Conservation (phyloP, 2,113 vertebrate genomes). For the Trinectes maculatus region DNA sequence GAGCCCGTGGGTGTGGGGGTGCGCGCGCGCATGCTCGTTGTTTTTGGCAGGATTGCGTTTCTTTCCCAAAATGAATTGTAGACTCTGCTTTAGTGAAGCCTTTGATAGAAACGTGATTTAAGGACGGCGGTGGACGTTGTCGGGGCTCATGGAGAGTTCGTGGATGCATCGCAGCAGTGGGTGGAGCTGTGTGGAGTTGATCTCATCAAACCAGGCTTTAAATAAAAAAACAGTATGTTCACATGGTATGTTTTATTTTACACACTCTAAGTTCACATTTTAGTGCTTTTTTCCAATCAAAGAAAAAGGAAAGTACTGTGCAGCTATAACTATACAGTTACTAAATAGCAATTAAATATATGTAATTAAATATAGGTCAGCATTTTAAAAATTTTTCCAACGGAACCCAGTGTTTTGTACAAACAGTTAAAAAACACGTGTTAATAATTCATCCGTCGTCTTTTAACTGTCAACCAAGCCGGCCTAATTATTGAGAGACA, state of each 20-base stretch:
- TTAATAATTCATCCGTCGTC: constrained; percentile 38
- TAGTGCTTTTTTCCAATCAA: neutral
- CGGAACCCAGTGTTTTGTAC: constrained; percentile 1
- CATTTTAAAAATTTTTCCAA: neutral
- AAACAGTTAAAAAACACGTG: constrained; percentile 8
- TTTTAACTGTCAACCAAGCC: constrained; percentile 25
- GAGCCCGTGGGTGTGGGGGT: too few relatives aligned
- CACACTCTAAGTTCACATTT: constrained; percentile 25
- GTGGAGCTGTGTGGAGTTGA: constrained; percentile 23
- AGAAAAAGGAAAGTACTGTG: constrained; percentile 17
- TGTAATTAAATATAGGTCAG: neutral
- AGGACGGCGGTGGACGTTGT: constrained; percentile 54
- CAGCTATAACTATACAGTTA: too few relatives aligned
- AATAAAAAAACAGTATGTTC: constrained; percentile 42
- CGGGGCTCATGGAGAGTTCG: constrained; percentile 36
- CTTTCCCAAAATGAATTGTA: constrained; percentile 49
- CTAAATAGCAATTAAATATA: too few relatives aligned
- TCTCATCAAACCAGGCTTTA: constrained; percentile 45
- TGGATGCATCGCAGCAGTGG: constrained; percentile 36
- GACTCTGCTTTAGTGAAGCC: constrained; percentile 50
- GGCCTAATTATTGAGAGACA: constrained; percentile 48
- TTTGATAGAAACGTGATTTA: constrained; percentile 58
- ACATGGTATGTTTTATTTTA: constrained; percentile 37
- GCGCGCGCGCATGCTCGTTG: constrained; percentile 26
- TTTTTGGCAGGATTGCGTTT: constrained; percentile 12